Conservation (phyloP, 1,140 invertebrate species). For the Meloidogyne chitwoodi region DNA sequence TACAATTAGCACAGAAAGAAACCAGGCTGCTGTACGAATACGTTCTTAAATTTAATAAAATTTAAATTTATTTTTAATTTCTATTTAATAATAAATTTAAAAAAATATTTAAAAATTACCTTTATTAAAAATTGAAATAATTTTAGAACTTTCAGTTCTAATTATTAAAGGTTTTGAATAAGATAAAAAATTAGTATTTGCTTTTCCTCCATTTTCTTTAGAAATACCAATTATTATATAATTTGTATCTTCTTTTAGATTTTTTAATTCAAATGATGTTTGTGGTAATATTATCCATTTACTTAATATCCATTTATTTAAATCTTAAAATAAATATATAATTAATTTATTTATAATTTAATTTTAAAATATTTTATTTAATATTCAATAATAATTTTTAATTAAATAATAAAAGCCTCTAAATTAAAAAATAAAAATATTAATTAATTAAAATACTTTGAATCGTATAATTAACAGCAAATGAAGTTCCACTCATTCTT, state of each 20-base stretch:
- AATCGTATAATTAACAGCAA: slow-evolving; percentile 51
- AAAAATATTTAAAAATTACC: too few relatives aligned
- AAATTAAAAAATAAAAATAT: background rate
- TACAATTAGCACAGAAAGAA: slow-evolving; percentile 45
- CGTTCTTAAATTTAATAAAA: slow-evolving; percentile 43
- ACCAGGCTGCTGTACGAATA: slow-evolving; percentile 54
- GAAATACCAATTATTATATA: slow-evolving; percentile 53
- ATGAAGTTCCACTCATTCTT: slow-evolving; percentile 53
- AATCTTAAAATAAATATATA: slow-evolving; percentile 12
- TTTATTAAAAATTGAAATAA: slow-evolving; percentile 40
- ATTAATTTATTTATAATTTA: too few relatives aligned
- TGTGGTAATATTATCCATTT: slow-evolving; percentile 44
- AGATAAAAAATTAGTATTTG: slow-evolving; percentile 5
- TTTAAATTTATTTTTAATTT: background rate
- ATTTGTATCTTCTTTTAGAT: slow-evolving; percentile 40
- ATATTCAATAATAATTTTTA: too few relatives aligned
- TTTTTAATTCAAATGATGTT: slow-evolving; percentile 33
- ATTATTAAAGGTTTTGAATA: slow-evolving; percentile 31
- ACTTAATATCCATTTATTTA: slow-evolving; percentile 36
- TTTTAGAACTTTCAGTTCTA: slow-evolving; percentile 29
- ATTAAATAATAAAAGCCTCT: too few relatives aligned
- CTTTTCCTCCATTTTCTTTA: slow-evolving; percentile 34
- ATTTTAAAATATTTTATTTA: too few relatives aligned
- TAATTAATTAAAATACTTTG: slow-evolving; percentile 10
- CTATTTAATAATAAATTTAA: too few relatives aligned